Evolutionary conservation across 2,888 invertebrate species (phyloP), one percentile per base, ranked within the genome.

Genomic region (Diarsia brunnea): DNA sequence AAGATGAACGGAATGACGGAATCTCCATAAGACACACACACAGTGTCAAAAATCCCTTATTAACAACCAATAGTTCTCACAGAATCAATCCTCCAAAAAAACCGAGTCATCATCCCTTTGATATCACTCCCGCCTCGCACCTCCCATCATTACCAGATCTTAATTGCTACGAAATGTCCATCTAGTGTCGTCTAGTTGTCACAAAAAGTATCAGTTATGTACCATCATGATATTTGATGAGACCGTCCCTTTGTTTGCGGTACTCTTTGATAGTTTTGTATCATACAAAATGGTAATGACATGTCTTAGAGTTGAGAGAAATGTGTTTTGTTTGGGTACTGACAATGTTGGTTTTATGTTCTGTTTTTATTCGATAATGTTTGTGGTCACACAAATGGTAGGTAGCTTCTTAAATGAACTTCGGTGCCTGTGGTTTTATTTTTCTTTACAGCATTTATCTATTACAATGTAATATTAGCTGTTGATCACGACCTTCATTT

Each of bases 201-300:
- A 92, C 91, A 92, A 92, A 92, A 91, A 92, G 89, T 87, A 80
- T 74, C 21, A 82, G 85, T 92, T 91, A 78, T 91, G 91, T 84
- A 77, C 68, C 75, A 91, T 93, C 92, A 93, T 91, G 79, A 87
- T 88, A 70, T 82, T 90, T 93, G 93, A 93, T 92, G 93, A 92
- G 91, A 79, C 81, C 65, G 24, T 53, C 61, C 82, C 81, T 81
- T 87, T 86, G 88, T 87, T 73, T 79, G 85, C 82, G 87, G 85
- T 74, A 69, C 69, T 85, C 89, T 89, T 91, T 91, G 78, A 73
- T 78, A 75, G n/a, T 79, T 81, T 83, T 82, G 79, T 85, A 89
- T 87, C 84, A 85, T 82, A 72, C 76, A 79, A 81, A 78, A 76
- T 55, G 72, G 68, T 85, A 87, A 88, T 88, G 82, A 78, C 79